A percentile compares a stretch with the other conserved stretches of the same genome.
phyloP scores from a whole-genome alignment of 2,113 vertebrate genomes.

The Otis tarda region DNA sequence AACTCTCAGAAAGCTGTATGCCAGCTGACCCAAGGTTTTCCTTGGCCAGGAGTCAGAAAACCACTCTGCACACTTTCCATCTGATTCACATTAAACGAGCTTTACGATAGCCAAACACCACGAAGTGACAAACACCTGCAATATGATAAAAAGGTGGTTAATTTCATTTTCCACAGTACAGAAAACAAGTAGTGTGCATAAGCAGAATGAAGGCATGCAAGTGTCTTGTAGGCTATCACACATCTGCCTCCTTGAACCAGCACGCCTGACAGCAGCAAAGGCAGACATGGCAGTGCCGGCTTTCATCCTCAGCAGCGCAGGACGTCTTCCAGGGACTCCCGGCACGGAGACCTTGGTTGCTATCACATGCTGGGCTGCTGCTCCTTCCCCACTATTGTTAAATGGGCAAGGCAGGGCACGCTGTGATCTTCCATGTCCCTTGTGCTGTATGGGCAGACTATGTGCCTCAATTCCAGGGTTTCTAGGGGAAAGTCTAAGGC shows the following conservation, averaged over 20 bases:
- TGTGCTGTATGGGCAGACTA: neutral
- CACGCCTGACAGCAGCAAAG: neutral
- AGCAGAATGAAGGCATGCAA: neutral
- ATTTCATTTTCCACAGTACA: neutral
- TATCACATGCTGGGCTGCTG: neutral
- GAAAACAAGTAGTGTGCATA: neutral
- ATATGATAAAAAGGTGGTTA: neutral
- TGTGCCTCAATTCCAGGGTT: neutral
- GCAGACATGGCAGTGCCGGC: rapidly evolving
- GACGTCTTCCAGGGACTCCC: neutral
- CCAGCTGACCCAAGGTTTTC: neutral
- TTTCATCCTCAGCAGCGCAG: neutral
- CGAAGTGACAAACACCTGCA: neutral
- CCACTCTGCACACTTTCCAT: neutral
- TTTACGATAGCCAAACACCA: neutral
- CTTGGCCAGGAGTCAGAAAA: conserved; percentile 1
- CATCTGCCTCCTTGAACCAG: neutral
- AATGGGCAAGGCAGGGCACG: neutral
- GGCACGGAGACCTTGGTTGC: neutral
- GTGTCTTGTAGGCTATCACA: rapidly evolving
- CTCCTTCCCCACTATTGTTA: rapidly evolving
- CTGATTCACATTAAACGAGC: neutral
- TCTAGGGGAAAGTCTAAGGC: neutral
- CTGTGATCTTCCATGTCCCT: neutral
- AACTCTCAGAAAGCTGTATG: neutral